Percentiles rank a stretch among this genome's conserved stretches.
Evolutionary conservation across 2,113 vertebrate genomes (phyloP).

Genomic region (Suricata suricatta): DNA sequence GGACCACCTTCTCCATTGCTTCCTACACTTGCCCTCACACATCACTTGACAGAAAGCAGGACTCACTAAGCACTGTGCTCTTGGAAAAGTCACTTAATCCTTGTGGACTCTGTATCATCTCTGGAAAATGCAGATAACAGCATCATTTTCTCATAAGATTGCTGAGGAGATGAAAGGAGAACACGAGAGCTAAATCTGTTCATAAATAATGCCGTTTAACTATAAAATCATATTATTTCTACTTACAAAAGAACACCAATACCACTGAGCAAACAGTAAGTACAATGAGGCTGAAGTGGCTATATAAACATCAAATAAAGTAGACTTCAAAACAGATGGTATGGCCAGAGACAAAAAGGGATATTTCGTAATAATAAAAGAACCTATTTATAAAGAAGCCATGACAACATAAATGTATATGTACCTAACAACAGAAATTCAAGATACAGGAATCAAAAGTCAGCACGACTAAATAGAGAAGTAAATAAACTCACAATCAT

Average conservation of each 20-base stretch:
- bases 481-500: not conserved
- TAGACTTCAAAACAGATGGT: constrained; percentile 27
- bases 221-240: constrained; percentile 35
- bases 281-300: not conserved
- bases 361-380: not conserved
- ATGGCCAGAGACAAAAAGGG: not conserved
- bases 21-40: not conserved
- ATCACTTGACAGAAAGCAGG: not conserved
- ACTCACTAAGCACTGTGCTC: not conserved
- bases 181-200: not conserved
- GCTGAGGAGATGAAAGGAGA: not conserved
- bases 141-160: not conserved
- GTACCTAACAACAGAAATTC: not conserved
- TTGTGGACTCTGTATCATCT: not conserved
- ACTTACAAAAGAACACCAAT: not conserved
- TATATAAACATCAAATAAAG: constrained; percentile 25
- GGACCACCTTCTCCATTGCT: not conserved
- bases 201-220: constrained; percentile 19
- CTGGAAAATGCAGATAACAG: not conserved
- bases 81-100: not conserved
- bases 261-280: not conserved
- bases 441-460: not conserved
- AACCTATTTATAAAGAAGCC: not conserved
- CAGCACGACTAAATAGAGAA: constrained; percentile 11
- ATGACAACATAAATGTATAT: constrained; percentile 1